Conservation (phyloP, 37 sponge, comb jelly and placozoan species). For the Chondrilla cf. caribensis region DNA sequence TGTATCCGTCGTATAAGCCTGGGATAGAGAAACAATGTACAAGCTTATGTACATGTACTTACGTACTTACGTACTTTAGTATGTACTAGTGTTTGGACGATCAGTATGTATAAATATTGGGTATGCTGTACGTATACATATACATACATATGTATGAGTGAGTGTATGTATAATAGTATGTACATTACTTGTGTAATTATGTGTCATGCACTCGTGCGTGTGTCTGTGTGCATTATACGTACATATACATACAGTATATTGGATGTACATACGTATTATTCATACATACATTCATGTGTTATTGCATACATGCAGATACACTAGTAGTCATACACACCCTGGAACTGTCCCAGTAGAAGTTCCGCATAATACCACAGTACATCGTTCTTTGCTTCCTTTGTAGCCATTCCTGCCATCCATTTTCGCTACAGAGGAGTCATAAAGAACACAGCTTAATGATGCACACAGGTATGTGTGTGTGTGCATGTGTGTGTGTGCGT, state of each 20-base stretch:
- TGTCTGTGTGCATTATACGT: too few species aligned
- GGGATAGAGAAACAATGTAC: background rate
- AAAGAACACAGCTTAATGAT: too few species aligned
- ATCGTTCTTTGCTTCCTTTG: background rate
- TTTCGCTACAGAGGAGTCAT: background rate
- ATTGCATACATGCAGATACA: background rate
- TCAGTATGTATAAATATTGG: background rate
- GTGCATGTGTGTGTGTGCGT: too few species aligned
- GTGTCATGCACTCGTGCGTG: background rate
- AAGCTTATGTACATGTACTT: background rate
- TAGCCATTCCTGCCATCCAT: constrained; percentile 39
- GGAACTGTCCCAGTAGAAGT: constrained; percentile 37
- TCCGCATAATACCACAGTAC: constrained; percentile 42
- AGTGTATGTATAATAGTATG: background rate
- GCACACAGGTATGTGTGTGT: too few species aligned
- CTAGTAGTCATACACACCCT: constrained; percentile 7
- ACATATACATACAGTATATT: background rate
- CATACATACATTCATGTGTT: background rate
- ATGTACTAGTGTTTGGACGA: background rate
- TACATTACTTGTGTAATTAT: constrained; percentile 1
- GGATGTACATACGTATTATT: background rate
- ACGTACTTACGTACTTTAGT: background rate
- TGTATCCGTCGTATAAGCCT: background rate
- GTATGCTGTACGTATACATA: background rate
- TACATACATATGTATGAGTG: background rate